Evolutionary conservation across 2,888 invertebrate species (phyloP), one percentile per base, ranked within the genome.

Genomic region (Aphidoletes aphidimyza): DNA sequence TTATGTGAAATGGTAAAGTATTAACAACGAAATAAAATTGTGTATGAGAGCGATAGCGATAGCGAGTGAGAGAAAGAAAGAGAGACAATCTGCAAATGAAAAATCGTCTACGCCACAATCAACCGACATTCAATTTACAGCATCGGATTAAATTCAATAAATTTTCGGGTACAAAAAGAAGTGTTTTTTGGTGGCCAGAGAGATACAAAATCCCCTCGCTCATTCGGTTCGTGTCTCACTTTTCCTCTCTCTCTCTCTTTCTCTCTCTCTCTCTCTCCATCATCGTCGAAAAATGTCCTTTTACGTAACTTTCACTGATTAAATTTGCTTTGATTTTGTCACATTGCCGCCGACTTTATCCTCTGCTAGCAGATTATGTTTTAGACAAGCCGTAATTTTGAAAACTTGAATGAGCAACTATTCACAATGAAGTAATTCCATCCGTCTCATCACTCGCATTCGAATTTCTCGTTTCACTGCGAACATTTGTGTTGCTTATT

Each of bases 351-450:
- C 42, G 14, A 14, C 42, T 42, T 42, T 42, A 42, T 42, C 14
- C 42, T 42, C 42, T 6, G 14, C 42, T 42, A 6, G 42, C 42
- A n/a, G 69, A 69, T 34, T 69, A 69, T 69, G 30, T 34, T 30
- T 11, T 69, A 69, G 69, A 69, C 14, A 69, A n/a, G 34, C 34
- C 69, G 30, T 69, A 69, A 69, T 69, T 69, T 69, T 69, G 19
- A 30, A 69, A 69, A 69, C 5, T 69, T 14, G 69, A 69, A 69
- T 69, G 69, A 69, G 69, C 69, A 69, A 69, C 69, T 69, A 69
- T 34, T 69, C 34, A 34, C 69, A 34, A 69, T 69, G 69, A 34
- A 69, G 30, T 69, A 34, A 9, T 69, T 69, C 14, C 69, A 30
- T 69, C 30, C 69, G 30, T 9, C n/a, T 69, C 69, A 69, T n/a